These are phyloP conservation scores for Cichlasoma orientale DNA, from an alignment of 2,797 vertebrate species.

Conservation along the genomic window DNA sequence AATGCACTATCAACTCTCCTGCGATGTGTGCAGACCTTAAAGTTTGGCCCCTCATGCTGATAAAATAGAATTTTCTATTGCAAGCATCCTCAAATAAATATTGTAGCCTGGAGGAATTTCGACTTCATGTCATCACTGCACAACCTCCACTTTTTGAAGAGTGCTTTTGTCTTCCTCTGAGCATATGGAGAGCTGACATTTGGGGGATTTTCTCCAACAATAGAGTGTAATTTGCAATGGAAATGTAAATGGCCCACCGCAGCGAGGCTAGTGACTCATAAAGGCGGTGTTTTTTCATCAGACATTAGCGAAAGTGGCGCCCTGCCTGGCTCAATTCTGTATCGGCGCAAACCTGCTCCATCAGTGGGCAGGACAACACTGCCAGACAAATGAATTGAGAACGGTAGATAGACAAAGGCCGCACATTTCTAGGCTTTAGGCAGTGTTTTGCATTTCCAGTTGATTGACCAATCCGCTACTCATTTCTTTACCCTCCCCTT, in stretches of 20 bases:
- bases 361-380: background rate
- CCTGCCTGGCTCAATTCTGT: constrained; percentile 4
- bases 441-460: constrained; percentile 19
- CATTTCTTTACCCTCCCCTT: background rate
- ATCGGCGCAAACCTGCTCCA: background rate
- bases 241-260: constrained; percentile 48
- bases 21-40: background rate
- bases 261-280: constrained; percentile 33
- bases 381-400: constrained; percentile 4
- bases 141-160: constrained; percentile 29
- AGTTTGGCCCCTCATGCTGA: background rate
- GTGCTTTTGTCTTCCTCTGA: constrained; percentile 20
- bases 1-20: background rate
- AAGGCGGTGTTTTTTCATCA: constrained; percentile 28
- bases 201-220: background rate
- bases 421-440: constrained; percentile 5
- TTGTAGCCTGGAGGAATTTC: background rate
- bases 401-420: constrained; percentile 4
- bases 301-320: constrained; percentile 11
- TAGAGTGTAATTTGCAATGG: constrained; percentile 53
- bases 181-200: constrained; percentile 50
- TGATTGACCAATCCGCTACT: constrained; percentile 9
- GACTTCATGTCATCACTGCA: background rate
- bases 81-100: background rate
- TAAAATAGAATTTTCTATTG: background rate